Evolutionary conservation across 2,888 invertebrate species (phyloP).

Genomic region (Thysanoteuthis rhombus): DNA sequence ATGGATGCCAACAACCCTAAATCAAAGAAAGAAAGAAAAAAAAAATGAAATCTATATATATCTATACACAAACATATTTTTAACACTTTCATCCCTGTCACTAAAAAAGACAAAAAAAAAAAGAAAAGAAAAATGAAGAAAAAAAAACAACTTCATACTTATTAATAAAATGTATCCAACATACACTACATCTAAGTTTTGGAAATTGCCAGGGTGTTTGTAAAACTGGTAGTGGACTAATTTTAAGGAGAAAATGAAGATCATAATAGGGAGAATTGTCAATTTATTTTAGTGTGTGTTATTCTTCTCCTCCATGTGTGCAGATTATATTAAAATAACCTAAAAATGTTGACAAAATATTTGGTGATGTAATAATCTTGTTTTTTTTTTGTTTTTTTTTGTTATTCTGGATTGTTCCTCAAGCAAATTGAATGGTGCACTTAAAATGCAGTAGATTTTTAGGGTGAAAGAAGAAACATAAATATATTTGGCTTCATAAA

Average conservation of each 20-base stretch:
- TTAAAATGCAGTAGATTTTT: not conserved
- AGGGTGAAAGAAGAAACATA: not conserved
- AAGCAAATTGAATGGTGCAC: not conserved
- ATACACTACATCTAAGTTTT: not conserved
- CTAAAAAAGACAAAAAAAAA: not conserved
- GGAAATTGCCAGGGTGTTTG: not conserved
- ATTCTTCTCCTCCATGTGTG: not conserved
- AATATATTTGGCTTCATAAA: not conserved
- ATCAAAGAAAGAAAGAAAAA: not conserved
- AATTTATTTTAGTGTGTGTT: not conserved
- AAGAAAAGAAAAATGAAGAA: not conserved
- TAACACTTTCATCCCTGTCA: constrained; percentile 12
- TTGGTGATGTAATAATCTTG: not conserved
- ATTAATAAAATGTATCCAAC: not conserved
- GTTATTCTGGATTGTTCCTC: not conserved
- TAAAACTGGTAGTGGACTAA: not conserved
- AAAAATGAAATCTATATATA: not conserved
- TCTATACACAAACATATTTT: not conserved
- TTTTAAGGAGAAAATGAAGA: not conserved
- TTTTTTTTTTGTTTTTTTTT: not conserved
- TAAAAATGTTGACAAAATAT: not conserved
- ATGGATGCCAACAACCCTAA: not conserved
- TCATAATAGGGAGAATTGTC: not conserved
- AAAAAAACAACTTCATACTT: not conserved
- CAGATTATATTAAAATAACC: not conserved